A percentile compares a stretch with the other conserved stretches of the same genome.
phyloP scores from a whole-genome alignment of 2,888 invertebrate genomes.

The Hypselothyrea guttata region DNA sequence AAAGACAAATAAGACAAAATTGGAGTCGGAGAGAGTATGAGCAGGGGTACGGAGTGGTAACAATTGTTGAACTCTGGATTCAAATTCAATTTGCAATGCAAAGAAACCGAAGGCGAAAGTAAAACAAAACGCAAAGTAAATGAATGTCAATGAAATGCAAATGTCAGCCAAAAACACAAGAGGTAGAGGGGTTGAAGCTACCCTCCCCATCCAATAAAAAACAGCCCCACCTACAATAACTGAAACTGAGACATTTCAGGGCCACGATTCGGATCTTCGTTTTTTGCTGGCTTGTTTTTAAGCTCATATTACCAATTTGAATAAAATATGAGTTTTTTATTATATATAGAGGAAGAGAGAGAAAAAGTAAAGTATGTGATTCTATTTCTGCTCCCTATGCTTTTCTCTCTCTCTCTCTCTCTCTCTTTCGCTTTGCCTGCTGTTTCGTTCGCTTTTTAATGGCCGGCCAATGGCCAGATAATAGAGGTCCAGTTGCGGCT shows the following conservation, averaged over 20 bases:
- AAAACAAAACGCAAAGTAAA: conserved; percentile 37
- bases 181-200: too few species aligned
- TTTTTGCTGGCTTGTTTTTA: not conserved
- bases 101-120: conserved; percentile 42
- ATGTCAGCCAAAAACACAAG: too few species aligned
- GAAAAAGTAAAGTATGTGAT: not conserved
- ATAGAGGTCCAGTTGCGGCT: conserved; percentile 57
- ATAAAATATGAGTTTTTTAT: conserved; percentile 80
- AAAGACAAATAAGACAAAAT: conserved; percentile 21
- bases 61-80: conserved; percentile 43
- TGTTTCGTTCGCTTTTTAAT: conserved; percentile 36
- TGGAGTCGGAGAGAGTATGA: not conserved
- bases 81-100: conserved; percentile 68
- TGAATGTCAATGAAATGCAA: conserved; percentile 68
- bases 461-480: conserved; percentile 67
- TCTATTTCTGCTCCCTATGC: not conserved
- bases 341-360: conserved; percentile 30
- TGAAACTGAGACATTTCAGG: conserved; percentile 7
- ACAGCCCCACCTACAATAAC: not conserved
- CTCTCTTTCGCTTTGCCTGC: not conserved
- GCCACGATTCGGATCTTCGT: conserved; percentile 13
- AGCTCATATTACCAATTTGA: conserved; percentile 80
- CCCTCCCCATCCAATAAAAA: too few species aligned
- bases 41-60: not conserved
- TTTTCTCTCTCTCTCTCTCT: not conserved